Conservation (phyloP, 2,797 vertebrate species). For the Sphenopsis melanotis region DNA sequence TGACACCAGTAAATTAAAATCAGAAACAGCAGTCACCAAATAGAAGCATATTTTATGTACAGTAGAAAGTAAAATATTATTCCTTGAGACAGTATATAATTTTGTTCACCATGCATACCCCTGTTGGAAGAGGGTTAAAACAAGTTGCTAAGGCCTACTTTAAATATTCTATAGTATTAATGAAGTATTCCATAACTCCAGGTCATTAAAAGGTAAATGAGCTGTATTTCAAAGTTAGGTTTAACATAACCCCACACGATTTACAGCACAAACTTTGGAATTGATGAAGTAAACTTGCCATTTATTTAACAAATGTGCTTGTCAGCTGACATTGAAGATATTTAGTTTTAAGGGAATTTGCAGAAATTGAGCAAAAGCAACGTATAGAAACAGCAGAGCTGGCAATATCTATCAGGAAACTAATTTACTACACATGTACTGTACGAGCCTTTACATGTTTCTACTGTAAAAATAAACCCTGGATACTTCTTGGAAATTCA, state of each 20-base stretch:
- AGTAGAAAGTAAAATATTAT: neutral
- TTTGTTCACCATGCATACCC: neutral
- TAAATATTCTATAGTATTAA: neutral
- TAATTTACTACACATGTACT: neutral
- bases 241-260: neutral
- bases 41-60: neutral
- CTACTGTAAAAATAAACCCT: neutral
- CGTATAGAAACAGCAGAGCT: neutral
- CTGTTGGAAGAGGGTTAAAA: neutral
- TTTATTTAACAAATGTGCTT: neutral
- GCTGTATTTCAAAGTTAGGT: neutral
- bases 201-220: neutral
- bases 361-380: neutral
- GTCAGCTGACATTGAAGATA: neutral
- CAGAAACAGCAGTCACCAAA: neutral
- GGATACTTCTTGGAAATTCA: neutral
- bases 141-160: neutral
- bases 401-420: neutral
- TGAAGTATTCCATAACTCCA: neutral
- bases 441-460: neutral
- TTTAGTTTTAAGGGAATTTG: neutral
- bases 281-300: neutral
- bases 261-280: neutral
- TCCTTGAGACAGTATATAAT: neutral
- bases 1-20: neutral